Percentiles rank a stretch among this genome's conserved stretches.
Conservation (phyloP, 2,797 vertebrate species). For the Philypnodon macrostomus region DNA sequence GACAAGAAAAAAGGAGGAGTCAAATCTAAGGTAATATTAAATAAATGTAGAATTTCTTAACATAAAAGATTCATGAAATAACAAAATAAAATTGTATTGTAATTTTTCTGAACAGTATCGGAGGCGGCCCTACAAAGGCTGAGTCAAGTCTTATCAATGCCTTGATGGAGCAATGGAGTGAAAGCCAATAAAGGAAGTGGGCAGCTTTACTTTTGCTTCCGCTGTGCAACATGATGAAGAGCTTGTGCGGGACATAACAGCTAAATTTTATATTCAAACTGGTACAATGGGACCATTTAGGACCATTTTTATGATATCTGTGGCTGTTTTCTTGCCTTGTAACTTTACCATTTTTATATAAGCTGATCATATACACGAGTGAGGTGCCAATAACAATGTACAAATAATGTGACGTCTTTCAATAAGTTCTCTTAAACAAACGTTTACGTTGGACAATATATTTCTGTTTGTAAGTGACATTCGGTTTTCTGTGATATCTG, state of each 20-base stretch:
- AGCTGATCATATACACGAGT: constrained; percentile 25
- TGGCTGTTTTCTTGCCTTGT: constrained; percentile 10
- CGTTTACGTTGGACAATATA: constrained; percentile 13
- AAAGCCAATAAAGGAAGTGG: not conserved
- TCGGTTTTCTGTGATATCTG: constrained; percentile 13
- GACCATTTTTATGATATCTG: constrained; percentile 8
- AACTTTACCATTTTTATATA: constrained; percentile 14
- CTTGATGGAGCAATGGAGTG: too few relatives aligned
- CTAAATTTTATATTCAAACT: constrained; percentile 4
- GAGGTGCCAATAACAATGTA: too few relatives aligned
- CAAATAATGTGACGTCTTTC: not conserved
- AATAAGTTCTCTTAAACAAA: constrained; percentile 6
- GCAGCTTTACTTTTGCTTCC: constrained; percentile 53
- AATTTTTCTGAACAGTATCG: constrained; percentile 21
- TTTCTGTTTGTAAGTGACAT: constrained; percentile 12
- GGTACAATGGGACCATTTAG: constrained; percentile 2
- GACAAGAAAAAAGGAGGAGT: constrained; percentile 16
- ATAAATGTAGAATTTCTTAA: not conserved
- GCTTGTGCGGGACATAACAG: constrained; percentile 1
- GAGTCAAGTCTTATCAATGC: constrained; percentile 24
- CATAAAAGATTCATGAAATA: not conserved
- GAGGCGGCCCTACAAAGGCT: not conserved
- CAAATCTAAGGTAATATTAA: constrained; percentile 9
- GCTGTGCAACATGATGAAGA: too few relatives aligned
- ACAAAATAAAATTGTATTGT: not conserved